Evolutionary conservation across 2,113 vertebrate species (phyloP).

Genomic region (Peucedramus taeniatus): DNA sequence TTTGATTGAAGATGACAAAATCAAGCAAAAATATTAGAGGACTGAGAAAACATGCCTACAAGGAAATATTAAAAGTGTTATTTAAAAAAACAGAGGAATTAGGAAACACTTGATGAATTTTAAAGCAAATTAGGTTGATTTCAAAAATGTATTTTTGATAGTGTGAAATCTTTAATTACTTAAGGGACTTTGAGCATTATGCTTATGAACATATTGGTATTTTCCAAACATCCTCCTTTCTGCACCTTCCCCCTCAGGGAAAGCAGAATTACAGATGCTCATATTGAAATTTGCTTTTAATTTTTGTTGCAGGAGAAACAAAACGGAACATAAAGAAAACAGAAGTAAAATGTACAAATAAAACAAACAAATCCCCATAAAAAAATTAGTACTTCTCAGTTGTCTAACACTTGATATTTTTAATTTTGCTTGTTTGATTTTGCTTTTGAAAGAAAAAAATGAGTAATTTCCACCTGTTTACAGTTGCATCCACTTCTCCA

Average conservation of each 20-base stretch:
- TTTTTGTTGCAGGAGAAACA: neutral
- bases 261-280: neutral
- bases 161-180: neutral
- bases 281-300: neutral
- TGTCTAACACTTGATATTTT: neutral
- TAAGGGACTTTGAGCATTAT: neutral
- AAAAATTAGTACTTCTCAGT: neutral
- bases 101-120: neutral
- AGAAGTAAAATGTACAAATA: neutral
- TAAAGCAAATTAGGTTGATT: neutral
- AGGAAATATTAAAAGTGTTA: neutral
- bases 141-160: neutral
- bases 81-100: neutral
- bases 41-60: neutral
- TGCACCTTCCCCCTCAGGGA: neutral
- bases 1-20: neutral
- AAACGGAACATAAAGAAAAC: neutral
- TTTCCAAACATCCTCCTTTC: neutral
- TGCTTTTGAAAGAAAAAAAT: neutral
- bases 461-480: neutral
- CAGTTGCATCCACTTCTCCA: neutral
- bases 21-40: neutral
- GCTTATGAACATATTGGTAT: neutral
- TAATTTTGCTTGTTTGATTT: neutral
- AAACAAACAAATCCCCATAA: neutral